These are phyloP conservation scores for Garrulus glandarius DNA, from an alignment of 2,797 vertebrate species.

Conservation along the genomic window DNA sequence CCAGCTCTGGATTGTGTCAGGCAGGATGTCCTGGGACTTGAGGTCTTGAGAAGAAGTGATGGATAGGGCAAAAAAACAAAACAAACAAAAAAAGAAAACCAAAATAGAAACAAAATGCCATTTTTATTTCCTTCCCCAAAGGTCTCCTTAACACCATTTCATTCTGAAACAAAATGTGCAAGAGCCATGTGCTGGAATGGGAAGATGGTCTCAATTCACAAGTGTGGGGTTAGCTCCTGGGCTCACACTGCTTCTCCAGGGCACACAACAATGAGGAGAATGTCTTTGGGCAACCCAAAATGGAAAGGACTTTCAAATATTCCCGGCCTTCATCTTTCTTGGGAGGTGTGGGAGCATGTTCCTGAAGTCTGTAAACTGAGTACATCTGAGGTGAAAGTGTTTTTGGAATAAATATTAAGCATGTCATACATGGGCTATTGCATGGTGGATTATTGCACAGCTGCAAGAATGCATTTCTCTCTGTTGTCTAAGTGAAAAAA, in stretches of 20 bases:
- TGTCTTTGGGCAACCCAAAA: neutral
- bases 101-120: neutral
- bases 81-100: neutral
- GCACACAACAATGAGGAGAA: rapidly evolving
- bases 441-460: neutral
- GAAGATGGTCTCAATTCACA: conserved; percentile 40
- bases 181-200: neutral
- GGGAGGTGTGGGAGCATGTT: neutral
- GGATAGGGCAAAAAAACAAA: neutral
- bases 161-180: neutral
- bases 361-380: neutral
- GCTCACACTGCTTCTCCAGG: neutral
- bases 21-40: conserved; percentile 5
- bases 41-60: conserved; percentile 3
- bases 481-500: neutral
- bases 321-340: neutral
- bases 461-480: neutral
- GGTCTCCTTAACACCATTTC: conserved; percentile 5
- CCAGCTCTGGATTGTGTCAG: conserved; percentile 40
- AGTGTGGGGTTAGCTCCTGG: conserved; percentile 28
- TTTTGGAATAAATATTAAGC: neutral
- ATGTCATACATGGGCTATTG: neutral
- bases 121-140: conserved; percentile 48
- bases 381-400: neutral
- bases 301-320: neutral